Percentiles rank a stretch among this genome's conserved stretches.
These are phyloP conservation scores for Spisula subtruncata DNA, from an alignment of 2,888 invertebrate species.

Conservation along the genomic window DNA sequence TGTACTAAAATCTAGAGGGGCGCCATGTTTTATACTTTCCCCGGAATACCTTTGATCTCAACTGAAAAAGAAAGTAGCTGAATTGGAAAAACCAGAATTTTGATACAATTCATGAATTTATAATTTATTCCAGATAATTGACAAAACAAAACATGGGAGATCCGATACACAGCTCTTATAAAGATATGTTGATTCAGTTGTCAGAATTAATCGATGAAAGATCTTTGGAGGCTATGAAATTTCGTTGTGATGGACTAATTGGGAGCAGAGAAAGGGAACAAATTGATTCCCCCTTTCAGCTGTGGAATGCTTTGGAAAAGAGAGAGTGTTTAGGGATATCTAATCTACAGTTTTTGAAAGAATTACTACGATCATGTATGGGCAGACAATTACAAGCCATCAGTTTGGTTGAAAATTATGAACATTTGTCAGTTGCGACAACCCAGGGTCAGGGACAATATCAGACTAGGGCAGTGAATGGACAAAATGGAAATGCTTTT, in stretches of 20 bases:
- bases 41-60: background rate
- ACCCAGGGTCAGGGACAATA: too few relatives aligned
- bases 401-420: conserved; percentile 47
- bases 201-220: conserved; percentile 44
- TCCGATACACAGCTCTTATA: conserved; percentile 29
- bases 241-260: conserved; percentile 48
- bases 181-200: conserved; percentile 44
- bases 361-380: conserved; percentile 45
- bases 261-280: conserved; percentile 52
- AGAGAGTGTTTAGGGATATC: conserved; percentile 44
- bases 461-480: background rate
- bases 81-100: background rate
- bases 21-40: too few relatives aligned
- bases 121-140: too few relatives aligned
- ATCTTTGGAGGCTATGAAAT: conserved; percentile 51
- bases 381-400: conserved; percentile 30
- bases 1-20: too few relatives aligned
- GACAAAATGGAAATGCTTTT: background rate
- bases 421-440: background rate
- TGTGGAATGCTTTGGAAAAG: conserved; percentile 56
- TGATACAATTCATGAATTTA: too few relatives aligned
- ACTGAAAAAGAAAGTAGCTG: conserved; percentile 49
- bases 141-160: background rate
- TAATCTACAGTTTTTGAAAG: conserved; percentile 48
- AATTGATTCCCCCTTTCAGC: conserved; percentile 36